Evolutionary conservation across 1,140 invertebrate genomes (phyloP), one percentile per base, ranked within the genome.

Genomic region (Mesaphorura yosii): DNA sequence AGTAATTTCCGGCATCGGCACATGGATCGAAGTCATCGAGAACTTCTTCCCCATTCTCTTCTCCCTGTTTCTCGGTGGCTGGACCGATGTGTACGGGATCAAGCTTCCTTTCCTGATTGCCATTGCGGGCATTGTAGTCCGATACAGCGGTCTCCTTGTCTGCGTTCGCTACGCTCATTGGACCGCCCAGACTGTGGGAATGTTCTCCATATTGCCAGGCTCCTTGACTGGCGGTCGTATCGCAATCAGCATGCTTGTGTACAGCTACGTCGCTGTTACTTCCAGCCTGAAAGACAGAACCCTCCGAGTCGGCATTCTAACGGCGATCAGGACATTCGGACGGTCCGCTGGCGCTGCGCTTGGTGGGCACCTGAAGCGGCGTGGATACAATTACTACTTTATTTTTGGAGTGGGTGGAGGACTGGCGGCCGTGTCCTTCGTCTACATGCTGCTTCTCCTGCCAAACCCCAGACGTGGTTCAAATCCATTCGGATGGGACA

Each of bases 61-160:
- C 45, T 52, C 60, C 29, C 38, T 65, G 4, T 67, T 65, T 47
- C 48, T 62, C 10, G 62, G 59, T 59, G 37, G 65, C 59, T 51
- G 57, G 68, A n/a, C 22, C 66, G 15, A 58, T 34, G 44, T 53
- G 10, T 54, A 63, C 64, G 49, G 64, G 64, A 4, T 72, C 26
- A 90, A 90, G 66, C 79, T 86, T 5, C 88, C 85, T 62, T 86
- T 91, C 73, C 69, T 90, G 1, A 65, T 89, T 23, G 84, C 87
- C 0, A 82, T 88, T 48, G 68, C 87, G 40, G 86, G 86, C 0
- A 83, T 87, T 62, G 78, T 88, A 53, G 64, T 88, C 14, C 82
- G 82, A 5, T 79, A 80, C 42, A 71, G 87, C 2, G 83, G 83
- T 10, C 73, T 88, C 1, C 78, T 90, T 51, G 64, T 87, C 0